Evolutionary conservation across 2,797 vertebrate species (phyloP), one percentile per base, ranked within the genome.

Genomic region (Pyrocephalus nanus): DNA sequence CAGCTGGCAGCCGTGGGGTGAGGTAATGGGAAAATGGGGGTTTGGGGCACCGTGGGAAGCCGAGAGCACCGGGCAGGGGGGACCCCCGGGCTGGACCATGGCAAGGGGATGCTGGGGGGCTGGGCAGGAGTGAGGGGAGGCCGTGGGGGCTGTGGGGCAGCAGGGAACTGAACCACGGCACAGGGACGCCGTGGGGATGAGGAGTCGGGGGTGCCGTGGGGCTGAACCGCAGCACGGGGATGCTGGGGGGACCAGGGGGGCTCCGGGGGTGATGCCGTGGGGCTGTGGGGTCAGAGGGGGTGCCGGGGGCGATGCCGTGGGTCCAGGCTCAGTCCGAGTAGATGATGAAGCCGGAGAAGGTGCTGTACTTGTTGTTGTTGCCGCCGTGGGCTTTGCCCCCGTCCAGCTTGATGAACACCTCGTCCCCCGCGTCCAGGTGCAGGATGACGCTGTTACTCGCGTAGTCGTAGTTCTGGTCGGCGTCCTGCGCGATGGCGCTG

Each of bases 311-410:
- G 12, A 21, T 25, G 75, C 86, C 6, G 17, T 38, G 85, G 82
- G 57, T 54, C 90, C 77, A 7, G 66, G 85, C 97, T 99, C 98
- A 99, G 97, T 99, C 99, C 15, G 99, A 98, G 95, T 99, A 99
- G 96, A 99, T 99, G 97, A 99, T 99, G 98, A 99, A 99, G 94
- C 99, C 99, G 20, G 99, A 99, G 98, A 99, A 99, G 93, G 99
- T 99, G 98, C 99, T 99, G 98, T 99, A 99, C 97, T 99, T 99
- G 98, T 99, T 99, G 98, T 98, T 99, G 98, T 99, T 99, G 90
- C 99, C 99, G 0, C 99, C 99, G 2, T 99, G 99, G 42, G 99
- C 99, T 98, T 99, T 99, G 96, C 99, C 99, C 26, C 99, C 99
- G 5, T 99, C 99, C 88, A 99, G 98, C 97, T 99, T 99, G 97